Conservation (phyloP, 2,113 vertebrate species). For the Athene noctua region DNA sequence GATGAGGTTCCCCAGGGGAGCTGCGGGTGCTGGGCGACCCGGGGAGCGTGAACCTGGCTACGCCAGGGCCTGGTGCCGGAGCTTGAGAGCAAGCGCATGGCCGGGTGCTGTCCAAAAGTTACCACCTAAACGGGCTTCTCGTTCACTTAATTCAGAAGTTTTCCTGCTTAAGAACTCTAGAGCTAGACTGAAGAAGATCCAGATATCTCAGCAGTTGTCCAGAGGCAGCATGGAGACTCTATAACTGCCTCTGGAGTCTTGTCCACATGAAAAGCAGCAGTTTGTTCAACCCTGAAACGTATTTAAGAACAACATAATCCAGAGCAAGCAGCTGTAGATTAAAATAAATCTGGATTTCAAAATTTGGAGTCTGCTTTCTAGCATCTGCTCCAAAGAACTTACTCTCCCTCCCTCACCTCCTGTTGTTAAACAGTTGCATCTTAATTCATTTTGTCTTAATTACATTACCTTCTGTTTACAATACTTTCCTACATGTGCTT, state of each 20-base stretch:
- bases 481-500: not conserved
- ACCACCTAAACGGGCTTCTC: not conserved
- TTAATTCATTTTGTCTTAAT: not conserved
- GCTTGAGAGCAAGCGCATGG: not conserved
- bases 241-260: not conserved
- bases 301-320: not conserved
- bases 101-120: not conserved
- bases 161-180: not conserved
- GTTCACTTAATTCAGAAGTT: not conserved
- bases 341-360: not conserved
- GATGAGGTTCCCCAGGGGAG: fast-evolving
- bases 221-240: not conserved
- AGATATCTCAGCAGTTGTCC: not conserved
- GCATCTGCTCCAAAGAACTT: not conserved
- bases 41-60: fast-evolving
- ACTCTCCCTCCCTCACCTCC: not conserved
- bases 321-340: not conserved
- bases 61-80: fast-evolving
- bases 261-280: not conserved
- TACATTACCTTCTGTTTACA: not conserved
- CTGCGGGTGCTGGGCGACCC: not conserved
- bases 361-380: not conserved
- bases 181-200: not conserved
- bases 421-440: not conserved
- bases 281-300: not conserved